Percentiles rank a stretch among this genome's conserved stretches.
Evolutionary conservation across 1,140 invertebrate genomes (phyloP).

Genomic region (Xylocopa sonorina): DNA sequence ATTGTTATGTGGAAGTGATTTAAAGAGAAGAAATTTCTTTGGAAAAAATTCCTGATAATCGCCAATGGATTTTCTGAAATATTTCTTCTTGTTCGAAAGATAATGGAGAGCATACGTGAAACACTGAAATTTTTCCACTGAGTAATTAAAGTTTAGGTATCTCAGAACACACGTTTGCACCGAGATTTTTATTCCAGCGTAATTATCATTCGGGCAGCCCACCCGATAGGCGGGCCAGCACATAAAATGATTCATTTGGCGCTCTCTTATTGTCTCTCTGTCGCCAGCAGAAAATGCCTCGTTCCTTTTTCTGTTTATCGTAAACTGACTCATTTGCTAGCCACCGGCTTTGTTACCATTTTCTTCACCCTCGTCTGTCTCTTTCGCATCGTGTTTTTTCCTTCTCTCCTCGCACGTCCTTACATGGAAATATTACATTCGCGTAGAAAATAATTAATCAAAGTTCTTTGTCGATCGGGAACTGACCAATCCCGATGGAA

Average conservation of each 20-base stretch:
- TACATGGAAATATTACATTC: conserved; percentile 18
- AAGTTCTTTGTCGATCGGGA: conserved; percentile 20
- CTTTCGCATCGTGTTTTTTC: no score
- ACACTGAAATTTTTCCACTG: no score
- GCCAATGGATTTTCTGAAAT: background rate
- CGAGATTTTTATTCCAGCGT: background rate
- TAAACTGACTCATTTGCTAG: conserved; percentile 68
- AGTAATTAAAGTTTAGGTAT: background rate
- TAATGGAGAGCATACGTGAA: background rate
- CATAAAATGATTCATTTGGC: conserved; percentile 63
- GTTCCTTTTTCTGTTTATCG: conserved; percentile 66
- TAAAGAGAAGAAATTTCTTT: background rate
- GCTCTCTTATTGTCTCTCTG: conserved; percentile 57
- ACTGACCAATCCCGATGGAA: conserved; percentile 18
- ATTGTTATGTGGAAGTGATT: background rate
- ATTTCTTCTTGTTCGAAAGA: no score
- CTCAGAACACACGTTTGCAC: background rate
- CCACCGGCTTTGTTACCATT: conserved; percentile 65
- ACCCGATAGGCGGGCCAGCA: conserved; percentile 12
- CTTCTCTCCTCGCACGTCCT: background rate
- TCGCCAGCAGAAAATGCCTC: conserved; percentile 51
- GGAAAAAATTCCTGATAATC: conserved; percentile 3
- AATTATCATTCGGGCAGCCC: conserved; percentile 23
- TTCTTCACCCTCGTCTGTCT: background rate
- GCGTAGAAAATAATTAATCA: conserved; percentile 24